phyloP scores from a whole-genome alignment of 2,113 vertebrate species.

The Scophthalmus maximus region DNA sequence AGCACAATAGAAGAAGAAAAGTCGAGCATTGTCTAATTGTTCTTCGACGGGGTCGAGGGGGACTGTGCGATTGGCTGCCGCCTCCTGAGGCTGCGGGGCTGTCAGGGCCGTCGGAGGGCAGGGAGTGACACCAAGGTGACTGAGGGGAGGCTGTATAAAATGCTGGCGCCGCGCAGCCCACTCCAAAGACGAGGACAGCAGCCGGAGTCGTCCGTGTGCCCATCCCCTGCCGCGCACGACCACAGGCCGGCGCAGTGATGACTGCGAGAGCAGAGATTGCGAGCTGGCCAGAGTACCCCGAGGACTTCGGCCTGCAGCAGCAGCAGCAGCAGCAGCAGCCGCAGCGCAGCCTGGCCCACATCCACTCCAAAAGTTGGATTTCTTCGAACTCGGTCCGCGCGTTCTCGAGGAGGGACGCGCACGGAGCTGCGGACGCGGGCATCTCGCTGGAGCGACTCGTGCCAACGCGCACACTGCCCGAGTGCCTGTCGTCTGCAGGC shows the following conservation, averaged over 20 bases:
- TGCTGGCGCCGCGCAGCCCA: constrained; percentile 30
- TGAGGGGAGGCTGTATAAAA: constrained; percentile 68
- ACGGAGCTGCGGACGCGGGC: constrained; percentile 39
- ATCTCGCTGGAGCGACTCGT: constrained; percentile 58
- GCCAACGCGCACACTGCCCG: constrained; percentile 45
- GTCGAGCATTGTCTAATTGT: constrained; percentile 73
- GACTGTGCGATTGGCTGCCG: constrained; percentile 61
- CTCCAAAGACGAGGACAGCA: constrained; percentile 48
- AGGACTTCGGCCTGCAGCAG: constrained; percentile 65
- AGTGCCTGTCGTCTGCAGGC: constrained; percentile 30
- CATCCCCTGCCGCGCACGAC: constrained; percentile 24
- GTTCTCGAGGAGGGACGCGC: constrained; percentile 63
- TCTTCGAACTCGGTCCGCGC: constrained; percentile 56
- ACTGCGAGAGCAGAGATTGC: constrained; percentile 64
- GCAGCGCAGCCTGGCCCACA: constrained; percentile 67
- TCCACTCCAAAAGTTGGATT: constrained; percentile 77
- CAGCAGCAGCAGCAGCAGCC: constrained; percentile 65
- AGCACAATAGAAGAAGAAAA: constrained; percentile 66
- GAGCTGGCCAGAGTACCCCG: constrained; percentile 74
- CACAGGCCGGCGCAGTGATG: constrained; percentile 52
- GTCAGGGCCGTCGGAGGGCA: constrained; percentile 57
- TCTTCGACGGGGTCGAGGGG: constrained; percentile 67
- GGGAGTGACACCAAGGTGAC: constrained; percentile 70
- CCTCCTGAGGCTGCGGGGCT: constrained; percentile 63
- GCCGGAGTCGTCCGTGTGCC: constrained; percentile 36